Evolutionary conservation across 2,797 vertebrate genomes (phyloP).

Genomic region (Rhabdomys pumilio): DNA sequence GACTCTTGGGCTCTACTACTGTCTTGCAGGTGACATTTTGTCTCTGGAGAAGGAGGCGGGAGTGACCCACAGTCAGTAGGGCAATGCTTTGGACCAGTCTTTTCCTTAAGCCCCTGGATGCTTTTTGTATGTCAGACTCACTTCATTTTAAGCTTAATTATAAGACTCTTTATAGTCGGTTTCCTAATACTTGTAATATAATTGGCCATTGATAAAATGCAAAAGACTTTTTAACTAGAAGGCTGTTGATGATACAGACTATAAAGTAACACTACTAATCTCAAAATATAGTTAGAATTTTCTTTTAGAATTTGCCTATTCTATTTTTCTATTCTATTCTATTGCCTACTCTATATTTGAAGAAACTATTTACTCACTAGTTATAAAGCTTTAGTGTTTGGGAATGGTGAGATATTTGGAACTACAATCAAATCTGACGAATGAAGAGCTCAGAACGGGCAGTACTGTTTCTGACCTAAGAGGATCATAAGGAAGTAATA

Average conservation of each 20-base stretch:
- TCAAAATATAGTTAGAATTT: background rate
- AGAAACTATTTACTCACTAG: background rate
- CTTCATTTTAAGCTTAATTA: background rate
- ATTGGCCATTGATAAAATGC: background rate
- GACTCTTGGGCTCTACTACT: too few relatives aligned
- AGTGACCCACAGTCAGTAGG: rapidly evolving
- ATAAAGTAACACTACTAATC: background rate
- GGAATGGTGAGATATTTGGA: background rate
- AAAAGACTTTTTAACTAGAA: background rate
- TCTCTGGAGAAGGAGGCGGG: background rate
- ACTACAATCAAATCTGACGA: background rate
- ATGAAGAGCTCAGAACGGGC: background rate
- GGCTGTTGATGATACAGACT: background rate
- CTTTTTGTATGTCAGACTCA: background rate
- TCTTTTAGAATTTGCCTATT: background rate
- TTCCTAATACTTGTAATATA: background rate
- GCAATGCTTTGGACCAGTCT: background rate
- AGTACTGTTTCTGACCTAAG: background rate
- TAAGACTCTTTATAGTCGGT: background rate
- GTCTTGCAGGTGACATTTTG: too few relatives aligned
- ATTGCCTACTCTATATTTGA: background rate
- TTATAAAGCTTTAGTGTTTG: background rate
- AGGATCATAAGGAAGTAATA: background rate
- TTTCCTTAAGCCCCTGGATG: background rate
- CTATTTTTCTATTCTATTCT: background rate